Conservation (phyloP, 2,888 invertebrate species). For the Augochlorella aurata region DNA sequence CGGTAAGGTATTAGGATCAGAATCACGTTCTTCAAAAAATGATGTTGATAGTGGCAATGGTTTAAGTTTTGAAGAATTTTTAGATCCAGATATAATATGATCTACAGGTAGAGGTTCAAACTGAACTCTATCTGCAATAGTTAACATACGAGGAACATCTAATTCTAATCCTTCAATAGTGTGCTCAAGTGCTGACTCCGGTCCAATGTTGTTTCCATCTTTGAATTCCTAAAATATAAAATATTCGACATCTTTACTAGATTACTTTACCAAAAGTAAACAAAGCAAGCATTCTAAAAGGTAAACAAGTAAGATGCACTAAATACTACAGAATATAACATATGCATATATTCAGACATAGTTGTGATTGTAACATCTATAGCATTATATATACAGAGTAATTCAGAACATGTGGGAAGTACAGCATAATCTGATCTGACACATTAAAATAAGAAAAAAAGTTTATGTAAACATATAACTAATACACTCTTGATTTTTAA, state of each 20-base stretch:
- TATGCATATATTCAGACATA: neutral
- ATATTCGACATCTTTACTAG: slow-evolving; percentile 33
- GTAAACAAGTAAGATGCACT: slow-evolving; percentile 13
- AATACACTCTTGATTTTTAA: no score
- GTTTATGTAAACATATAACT: no score
- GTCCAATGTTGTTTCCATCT: slow-evolving; percentile 74
- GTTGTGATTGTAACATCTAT: neutral
- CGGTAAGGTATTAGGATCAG: slow-evolving; percentile 63
- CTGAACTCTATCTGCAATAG: slow-evolving; percentile 73
- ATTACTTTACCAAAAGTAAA: neutral
- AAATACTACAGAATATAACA: slow-evolving; percentile 12
- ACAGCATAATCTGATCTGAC: no score
- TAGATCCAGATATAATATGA: slow-evolving; percentile 70
- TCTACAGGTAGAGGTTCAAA: slow-evolving; percentile 78
- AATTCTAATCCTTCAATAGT: slow-evolving; percentile 75
- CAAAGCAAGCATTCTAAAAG: slow-evolving; percentile 2
- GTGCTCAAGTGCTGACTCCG: slow-evolving; percentile 72
- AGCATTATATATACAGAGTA: neutral
- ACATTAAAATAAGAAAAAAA: no score
- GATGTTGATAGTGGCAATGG: slow-evolving; percentile 73
- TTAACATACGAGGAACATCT: slow-evolving; percentile 73
- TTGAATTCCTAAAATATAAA: slow-evolving; percentile 78
- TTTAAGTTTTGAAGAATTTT: slow-evolving; percentile 65
- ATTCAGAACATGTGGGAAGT: no score
- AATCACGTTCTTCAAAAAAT: slow-evolving; percentile 69